A percentile compares a stretch with the other conserved stretches of the same genome.
Evolutionary conservation across 2,797 vertebrate genomes (phyloP).

Genomic region (Thalassophryne amazonica): DNA sequence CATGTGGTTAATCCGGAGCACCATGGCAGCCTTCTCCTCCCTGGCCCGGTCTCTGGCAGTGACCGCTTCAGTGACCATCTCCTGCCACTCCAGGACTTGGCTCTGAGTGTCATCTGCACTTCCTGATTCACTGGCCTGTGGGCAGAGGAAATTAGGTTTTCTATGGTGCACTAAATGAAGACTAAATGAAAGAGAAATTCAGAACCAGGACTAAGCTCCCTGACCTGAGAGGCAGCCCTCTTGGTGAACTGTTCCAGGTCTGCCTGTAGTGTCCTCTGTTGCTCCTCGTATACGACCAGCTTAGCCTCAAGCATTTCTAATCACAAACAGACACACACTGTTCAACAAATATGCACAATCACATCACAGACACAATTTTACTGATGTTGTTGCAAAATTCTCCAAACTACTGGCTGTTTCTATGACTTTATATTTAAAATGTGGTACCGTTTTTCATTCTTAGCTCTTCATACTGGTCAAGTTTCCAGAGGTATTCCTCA

Average conservation of each 20-base stretch:
- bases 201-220: background rate
- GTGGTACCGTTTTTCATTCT: constrained; percentile 81
- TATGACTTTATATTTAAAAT: too few relatives aligned
- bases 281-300: constrained; percentile 87
- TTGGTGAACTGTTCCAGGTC: constrained; percentile 92
- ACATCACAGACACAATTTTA: background rate
- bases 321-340: too few relatives aligned
- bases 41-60: constrained; percentile 74
- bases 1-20: constrained; percentile 85
- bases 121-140: constrained; percentile 86
- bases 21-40: constrained; percentile 83
- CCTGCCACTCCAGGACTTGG: constrained; percentile 90
- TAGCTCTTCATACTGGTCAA: constrained; percentile 80
- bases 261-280: constrained; percentile 87
- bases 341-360: background rate
- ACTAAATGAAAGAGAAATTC: background rate
- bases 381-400: background rate
- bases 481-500: constrained; percentile 79
- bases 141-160: background rate
- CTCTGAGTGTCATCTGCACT: constrained; percentile 87
- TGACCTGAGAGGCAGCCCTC: constrained; percentile 89
- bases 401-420: too few relatives aligned
- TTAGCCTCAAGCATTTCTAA: constrained; percentile 84
- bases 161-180: background rate
- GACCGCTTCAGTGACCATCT: constrained; percentile 80